phyloP scores from a whole-genome alignment of 2,113 vertebrate species.

The Podiceps cristatus region DNA sequence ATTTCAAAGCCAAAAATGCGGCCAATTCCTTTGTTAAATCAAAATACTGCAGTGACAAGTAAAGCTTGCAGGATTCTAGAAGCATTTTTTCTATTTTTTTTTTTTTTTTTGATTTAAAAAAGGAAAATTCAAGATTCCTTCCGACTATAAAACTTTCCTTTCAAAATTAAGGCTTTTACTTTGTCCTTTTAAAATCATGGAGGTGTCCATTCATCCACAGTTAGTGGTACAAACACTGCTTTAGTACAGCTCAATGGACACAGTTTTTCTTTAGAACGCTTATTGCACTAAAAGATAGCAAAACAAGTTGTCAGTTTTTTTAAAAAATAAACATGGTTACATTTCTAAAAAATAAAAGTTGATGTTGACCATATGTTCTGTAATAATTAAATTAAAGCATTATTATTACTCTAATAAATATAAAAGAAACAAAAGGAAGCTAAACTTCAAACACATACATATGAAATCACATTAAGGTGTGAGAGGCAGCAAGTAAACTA shows the following conservation, averaged over 20 bases:
- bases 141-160: conserved; percentile 79
- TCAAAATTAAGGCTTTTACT: conserved; percentile 82
- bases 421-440: conserved; percentile 78
- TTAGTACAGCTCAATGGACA: conserved; percentile 73
- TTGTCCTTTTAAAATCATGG: conserved; percentile 72
- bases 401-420: conserved; percentile 85
- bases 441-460: conserved; percentile 76
- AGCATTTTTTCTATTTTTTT: conserved; percentile 42
- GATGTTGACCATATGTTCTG: conserved; percentile 75
- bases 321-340: conserved; percentile 78
- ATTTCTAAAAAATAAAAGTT: conserved; percentile 78
- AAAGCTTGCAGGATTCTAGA: conserved; percentile 60
- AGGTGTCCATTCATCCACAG: conserved; percentile 69
- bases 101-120: conserved; percentile 57
- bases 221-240: conserved; percentile 64
- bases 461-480: conserved; percentile 82
- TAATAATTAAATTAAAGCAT: conserved; percentile 80
- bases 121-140: conserved; percentile 62
- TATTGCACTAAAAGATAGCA: conserved; percentile 94
- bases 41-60: conserved; percentile 59
- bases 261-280: conserved; percentile 81
- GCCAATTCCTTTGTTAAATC: conserved; percentile 68
- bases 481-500: conserved; percentile 81
- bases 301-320: conserved; percentile 79
- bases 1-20: conserved; percentile 47